These are phyloP conservation scores for Nesometra sesokonis DNA, from an alignment of 35 echinoderm and acorn worm species.

Conservation along the genomic window DNA sequence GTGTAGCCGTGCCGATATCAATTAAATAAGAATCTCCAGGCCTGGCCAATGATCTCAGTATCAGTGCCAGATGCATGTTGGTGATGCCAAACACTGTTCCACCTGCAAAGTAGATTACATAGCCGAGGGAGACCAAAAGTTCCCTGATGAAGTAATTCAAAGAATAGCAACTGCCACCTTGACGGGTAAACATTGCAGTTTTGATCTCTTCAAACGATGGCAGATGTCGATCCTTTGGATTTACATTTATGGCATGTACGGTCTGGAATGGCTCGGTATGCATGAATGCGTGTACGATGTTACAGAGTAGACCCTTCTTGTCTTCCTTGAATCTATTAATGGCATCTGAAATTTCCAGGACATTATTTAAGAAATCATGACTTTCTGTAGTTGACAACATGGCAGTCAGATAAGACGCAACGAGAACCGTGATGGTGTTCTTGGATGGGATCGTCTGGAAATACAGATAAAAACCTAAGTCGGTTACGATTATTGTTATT, in stretches of 20 bases:
- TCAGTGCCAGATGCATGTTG: neutral
- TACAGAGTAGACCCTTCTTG: neutral
- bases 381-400: neutral
- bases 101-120: neutral
- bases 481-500: too few species aligned
- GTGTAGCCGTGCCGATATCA: neutral
- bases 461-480: too few species aligned
- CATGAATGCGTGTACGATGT: neutral
- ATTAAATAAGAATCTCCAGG: neutral
- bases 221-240: neutral
- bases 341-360: neutral
- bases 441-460: too few species aligned
- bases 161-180: neutral
- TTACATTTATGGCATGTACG: neutral
- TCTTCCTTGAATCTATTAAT: neutral
- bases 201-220: neutral
- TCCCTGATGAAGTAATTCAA: neutral
- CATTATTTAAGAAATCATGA: neutral
- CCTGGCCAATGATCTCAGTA: neutral
- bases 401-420: too few species aligned
- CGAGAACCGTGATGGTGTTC: too few species aligned
- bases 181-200: neutral
- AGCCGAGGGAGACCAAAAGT: neutral
- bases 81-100: neutral
- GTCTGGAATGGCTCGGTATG: neutral